Evolutionary conservation across 2,797 vertebrate genomes (phyloP).

Genomic region (Eulemur rubriventer): DNA sequence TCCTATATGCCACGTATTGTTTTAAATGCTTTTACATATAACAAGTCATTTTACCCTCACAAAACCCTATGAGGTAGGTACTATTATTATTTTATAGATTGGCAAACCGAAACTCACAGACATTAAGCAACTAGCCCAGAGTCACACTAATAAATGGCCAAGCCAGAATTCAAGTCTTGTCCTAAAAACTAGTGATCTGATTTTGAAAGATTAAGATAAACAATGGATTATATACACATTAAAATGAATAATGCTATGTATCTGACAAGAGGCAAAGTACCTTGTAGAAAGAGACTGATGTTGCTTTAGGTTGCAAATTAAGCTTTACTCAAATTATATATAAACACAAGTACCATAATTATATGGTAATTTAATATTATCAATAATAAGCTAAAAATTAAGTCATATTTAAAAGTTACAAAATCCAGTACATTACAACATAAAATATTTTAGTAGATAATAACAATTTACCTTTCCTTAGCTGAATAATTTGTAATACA

Average conservation of each 20-base stretch:
- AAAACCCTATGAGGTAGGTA: background rate
- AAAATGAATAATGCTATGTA: background rate
- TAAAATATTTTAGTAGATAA: slow-evolving; percentile 17
- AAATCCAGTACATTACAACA: background rate
- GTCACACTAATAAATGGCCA: background rate
- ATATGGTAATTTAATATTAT: background rate
- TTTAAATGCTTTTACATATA: background rate
- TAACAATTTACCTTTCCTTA: slow-evolving; percentile 36
- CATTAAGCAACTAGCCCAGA: background rate
- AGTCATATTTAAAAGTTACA: background rate
- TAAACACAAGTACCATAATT: background rate
- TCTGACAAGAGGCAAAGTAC: background rate
- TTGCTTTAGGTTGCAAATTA: slow-evolving; percentile 51
- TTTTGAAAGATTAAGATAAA: slow-evolving; percentile 39
- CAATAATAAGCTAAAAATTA: slow-evolving; percentile 25
- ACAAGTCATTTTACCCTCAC: background rate
- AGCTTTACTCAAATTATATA: slow-evolving; percentile 40
- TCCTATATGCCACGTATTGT: background rate
- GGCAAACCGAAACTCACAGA: slow-evolving; percentile 21
- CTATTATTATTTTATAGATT: background rate
- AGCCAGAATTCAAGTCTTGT: background rate
- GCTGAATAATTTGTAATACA: slow-evolving; percentile 1
- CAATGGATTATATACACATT: background rate
- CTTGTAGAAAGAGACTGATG: background rate
- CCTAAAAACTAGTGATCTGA: slow-evolving; percentile 5